These are phyloP conservation scores for Pontoporia blainvillei DNA, from an alignment of 2,113 vertebrate genomes.

Conservation along the genomic window DNA sequence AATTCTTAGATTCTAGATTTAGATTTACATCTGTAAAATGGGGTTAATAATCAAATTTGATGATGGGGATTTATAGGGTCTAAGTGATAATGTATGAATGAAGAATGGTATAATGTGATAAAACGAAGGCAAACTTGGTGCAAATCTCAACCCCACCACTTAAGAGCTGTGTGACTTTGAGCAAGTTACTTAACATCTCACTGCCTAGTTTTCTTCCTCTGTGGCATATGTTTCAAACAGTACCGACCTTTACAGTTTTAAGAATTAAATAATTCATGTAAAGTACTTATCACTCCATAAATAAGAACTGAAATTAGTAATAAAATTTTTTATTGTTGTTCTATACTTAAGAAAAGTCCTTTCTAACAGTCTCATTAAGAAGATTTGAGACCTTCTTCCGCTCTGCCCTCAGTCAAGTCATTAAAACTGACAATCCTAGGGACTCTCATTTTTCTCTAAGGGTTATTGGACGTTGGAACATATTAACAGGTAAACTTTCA, in stretches of 20 bases:
- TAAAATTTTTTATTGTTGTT: background rate
- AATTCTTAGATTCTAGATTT: background rate
- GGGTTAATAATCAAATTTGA: background rate
- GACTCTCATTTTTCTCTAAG: background rate
- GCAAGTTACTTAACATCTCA: background rate
- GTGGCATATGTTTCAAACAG: background rate
- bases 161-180: background rate
- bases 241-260: background rate
- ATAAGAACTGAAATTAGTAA: background rate
- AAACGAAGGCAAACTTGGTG: background rate
- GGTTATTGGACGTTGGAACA: background rate
- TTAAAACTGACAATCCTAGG: background rate
- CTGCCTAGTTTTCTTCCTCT: background rate
- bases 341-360: background rate
- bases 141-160: background rate
- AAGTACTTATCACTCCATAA: background rate
- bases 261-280: background rate
- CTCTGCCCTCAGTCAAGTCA: background rate
- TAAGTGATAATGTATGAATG: background rate
- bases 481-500: background rate
- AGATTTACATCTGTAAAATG: background rate
- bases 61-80: background rate
- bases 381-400: background rate
- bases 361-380: background rate
- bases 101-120: background rate